Base-by-base conservation (phyloP, 2,888 invertebrate genomes). In the Metellina segmentata region DNA sequence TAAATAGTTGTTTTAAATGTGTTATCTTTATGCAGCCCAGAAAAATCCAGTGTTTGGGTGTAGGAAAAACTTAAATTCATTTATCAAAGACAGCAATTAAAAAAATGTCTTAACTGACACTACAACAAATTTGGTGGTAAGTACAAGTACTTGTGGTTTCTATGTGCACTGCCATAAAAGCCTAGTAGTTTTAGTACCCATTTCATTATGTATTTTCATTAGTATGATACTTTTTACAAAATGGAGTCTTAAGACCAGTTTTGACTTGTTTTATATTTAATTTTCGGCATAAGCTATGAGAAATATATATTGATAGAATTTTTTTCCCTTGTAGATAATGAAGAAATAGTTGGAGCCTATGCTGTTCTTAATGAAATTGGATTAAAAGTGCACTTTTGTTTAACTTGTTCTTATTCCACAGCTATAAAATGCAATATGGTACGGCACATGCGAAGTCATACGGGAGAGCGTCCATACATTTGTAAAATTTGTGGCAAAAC, bases 401-500 rank as follows among this genome's bases (percentile, higher is more conserved):
- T 77, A 7, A 70, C 61, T 49, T 86, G 85, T 51, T 6, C 85
- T 13, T 86, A 86, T 51, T 86, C 85, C 5, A 70, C 78, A 2
- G 19, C 19, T 19, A 34, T 78, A 20, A 77, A 61, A 70, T 51
- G 49, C 6, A 86, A 86, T 16, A 19, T 86, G 20, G 13, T 49
- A 19, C 69, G 77, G 49, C 85, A 86, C 13, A 78, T 86, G 13
- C 48, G 77, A 70, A 78, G 49, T 49, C 85, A 86, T 19, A 86
- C 85, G 11, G 85, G 85, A 51, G 85, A 86, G 20, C 61, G 78
- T 11, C 85, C 85, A 34, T 86, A 78, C 16, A 19, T 70, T 20
- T 86, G 85, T 61, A 51, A 86, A 11, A 49, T 70, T 70, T 86
- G 85, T 51, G 70, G 69, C 5, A 86, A 86, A 86, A 69, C 51